Percentiles rank a stretch among this genome's conserved stretches.
phyloP scores from a whole-genome alignment of 1,140 invertebrate species.

The Drosophila pandora region DNA sequence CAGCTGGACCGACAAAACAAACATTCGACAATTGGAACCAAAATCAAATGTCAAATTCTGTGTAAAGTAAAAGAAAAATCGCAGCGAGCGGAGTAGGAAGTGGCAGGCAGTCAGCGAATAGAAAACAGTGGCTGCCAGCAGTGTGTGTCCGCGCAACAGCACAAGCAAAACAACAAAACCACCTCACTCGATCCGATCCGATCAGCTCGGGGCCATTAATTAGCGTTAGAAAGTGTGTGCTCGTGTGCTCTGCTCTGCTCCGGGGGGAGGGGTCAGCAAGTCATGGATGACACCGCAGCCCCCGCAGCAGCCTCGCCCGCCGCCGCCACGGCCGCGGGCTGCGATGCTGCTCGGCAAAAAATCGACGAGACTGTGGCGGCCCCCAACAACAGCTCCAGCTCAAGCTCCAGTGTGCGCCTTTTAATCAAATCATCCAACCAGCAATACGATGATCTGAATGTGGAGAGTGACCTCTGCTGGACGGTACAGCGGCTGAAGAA shows the following conservation, averaged over 20 bases:
- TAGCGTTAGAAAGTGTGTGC: constrained; percentile 47
- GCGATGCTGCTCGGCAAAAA: constrained; percentile 66
- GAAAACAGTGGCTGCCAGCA: constrained; percentile 20
- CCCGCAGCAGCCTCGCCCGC: constrained; percentile 49
- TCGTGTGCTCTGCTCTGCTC: constrained; percentile 1
- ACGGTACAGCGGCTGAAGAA: constrained; percentile 93
- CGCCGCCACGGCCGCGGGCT: constrained; percentile 67
- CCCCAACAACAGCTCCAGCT: constrained; percentile 7
- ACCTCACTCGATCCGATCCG: constrained; percentile 20
- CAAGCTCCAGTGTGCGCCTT: constrained; percentile 80
- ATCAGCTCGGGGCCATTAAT: constrained; percentile 49
- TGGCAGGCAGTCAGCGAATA: constrained; percentile 23
- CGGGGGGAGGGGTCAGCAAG: constrained; percentile 19
- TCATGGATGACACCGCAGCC: constrained; percentile 65
- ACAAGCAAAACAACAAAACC: constrained; percentile 24
- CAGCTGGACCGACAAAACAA: constrained; percentile 29
- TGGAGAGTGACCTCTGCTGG: constrained; percentile 92
- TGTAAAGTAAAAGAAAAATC: constrained; percentile 28
- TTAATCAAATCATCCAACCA: constrained; percentile 95
- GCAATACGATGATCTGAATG: constrained; percentile 93
- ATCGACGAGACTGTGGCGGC: constrained; percentile 17
- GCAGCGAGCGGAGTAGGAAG: constrained; percentile 38
- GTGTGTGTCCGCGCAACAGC: constrained; percentile 16
- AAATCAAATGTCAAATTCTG: constrained; percentile 47
- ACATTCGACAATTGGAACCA: background rate